phyloP scores from a whole-genome alignment of 2,888 invertebrate genomes.

The Oxyteleia sp. region DNA sequence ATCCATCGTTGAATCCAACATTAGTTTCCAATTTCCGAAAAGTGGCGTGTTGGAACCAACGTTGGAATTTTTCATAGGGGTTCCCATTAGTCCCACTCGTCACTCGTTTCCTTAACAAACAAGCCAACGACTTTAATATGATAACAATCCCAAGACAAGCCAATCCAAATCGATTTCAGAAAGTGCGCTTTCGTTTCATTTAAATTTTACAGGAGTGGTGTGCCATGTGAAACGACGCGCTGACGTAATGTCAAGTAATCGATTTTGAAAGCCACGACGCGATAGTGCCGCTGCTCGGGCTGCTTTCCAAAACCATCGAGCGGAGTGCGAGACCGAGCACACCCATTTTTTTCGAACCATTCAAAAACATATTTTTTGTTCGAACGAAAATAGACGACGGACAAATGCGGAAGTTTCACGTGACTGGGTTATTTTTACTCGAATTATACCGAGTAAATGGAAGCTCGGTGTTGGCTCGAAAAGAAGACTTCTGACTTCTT shows the following conservation, averaged over 20 bases:
- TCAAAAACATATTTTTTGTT: slow-evolving; percentile 59
- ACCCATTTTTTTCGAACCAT: slow-evolving; percentile 48
- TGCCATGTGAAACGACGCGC: slow-evolving; percentile 33
- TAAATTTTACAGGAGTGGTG: slow-evolving; percentile 25
- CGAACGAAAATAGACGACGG: slow-evolving; percentile 38
- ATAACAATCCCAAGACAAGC: not conserved
- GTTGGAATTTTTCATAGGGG: too few relatives aligned
- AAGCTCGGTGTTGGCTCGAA: slow-evolving; percentile 35
- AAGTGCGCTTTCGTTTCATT: slow-evolving; percentile 14
- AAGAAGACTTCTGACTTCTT: too few relatives aligned
- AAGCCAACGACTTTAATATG: not conserved
- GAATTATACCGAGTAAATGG: slow-evolving; percentile 42
- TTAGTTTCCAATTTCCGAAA: too few relatives aligned
- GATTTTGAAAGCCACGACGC: slow-evolving; percentile 55
- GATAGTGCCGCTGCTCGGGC: slow-evolving; percentile 30
- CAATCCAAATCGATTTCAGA: not conserved
- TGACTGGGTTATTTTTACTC: slow-evolving; percentile 57
- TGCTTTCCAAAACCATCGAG: slow-evolving; percentile 42
- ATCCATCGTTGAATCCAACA: too few relatives aligned
- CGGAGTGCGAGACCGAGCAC: slow-evolving; percentile 15
- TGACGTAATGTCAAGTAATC: slow-evolving; percentile 59
- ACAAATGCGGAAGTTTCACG: slow-evolving; percentile 54
- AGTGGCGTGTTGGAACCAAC: too few relatives aligned
- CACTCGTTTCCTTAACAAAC: slow-evolving; percentile 5
- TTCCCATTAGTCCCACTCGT: too few relatives aligned